A percentile compares a stretch with the other conserved stretches of the same genome.
Evolutionary conservation across 2,797 vertebrate genomes (phyloP).

Genomic region (Coluber constrictor): DNA sequence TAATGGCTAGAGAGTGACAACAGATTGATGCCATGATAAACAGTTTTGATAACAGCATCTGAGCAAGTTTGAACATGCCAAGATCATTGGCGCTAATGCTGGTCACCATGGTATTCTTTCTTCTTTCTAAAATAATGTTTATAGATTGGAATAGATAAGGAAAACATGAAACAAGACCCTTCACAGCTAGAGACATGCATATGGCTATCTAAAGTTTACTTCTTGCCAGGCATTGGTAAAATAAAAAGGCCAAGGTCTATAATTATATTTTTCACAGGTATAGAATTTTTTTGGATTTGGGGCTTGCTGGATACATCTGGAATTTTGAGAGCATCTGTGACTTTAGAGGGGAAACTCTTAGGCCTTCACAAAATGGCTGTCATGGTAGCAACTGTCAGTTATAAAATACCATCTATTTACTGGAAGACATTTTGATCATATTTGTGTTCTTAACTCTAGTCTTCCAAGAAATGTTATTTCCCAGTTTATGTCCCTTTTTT

Average conservation of each 20-base stretch:
- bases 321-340: neutral
- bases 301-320: neutral
- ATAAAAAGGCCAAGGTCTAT: neutral
- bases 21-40: neutral
- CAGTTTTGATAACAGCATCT: neutral
- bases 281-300: neutral
- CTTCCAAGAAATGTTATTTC: neutral
- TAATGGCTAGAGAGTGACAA: neutral
- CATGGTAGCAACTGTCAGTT: neutral
- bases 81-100: neutral
- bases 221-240: neutral
- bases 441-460: neutral
- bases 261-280: neutral
- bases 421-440: neutral
- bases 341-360: neutral
- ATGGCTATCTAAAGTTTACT: neutral
- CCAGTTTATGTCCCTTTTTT: neutral
- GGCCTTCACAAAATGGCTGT: neutral
- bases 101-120: neutral
- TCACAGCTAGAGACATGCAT: neutral
- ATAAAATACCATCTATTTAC: neutral
- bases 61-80: neutral
- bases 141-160: neutral
- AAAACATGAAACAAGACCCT: neutral
- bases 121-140: neutral